Percentiles rank a stretch among this genome's conserved stretches.
Conservation (phyloP, 2,888 invertebrate species). For the Ecdyonurus torrentis region DNA sequence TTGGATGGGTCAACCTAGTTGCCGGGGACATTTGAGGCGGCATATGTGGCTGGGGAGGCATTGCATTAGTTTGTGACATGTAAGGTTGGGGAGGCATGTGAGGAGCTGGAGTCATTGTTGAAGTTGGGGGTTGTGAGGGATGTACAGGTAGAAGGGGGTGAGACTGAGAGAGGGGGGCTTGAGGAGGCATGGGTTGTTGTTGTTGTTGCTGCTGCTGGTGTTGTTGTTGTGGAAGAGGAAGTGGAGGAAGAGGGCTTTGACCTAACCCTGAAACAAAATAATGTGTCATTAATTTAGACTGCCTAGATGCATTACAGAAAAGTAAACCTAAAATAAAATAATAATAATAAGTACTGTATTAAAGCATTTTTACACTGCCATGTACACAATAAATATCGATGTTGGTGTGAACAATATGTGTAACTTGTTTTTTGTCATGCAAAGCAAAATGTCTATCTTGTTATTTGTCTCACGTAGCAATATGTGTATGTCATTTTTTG, state of each 20-base stretch:
- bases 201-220: conserved; percentile 19
- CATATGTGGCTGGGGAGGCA: neutral
- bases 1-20: neutral
- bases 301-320: too few relatives aligned
- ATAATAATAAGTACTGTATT: too few relatives aligned
- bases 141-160: neutral
- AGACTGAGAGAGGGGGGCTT: neutral
- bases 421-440: too few relatives aligned
- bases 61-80: neutral
- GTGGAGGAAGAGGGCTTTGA: conserved; percentile 11
- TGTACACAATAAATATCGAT: too few relatives aligned
- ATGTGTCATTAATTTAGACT: too few relatives aligned
- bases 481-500: too few relatives aligned
- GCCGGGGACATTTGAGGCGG: neutral
- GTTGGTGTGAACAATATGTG: too few relatives aligned
- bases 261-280: too few relatives aligned
- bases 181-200: conserved; percentile 15
- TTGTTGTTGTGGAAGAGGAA: conserved; percentile 14
- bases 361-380: too few relatives aligned
- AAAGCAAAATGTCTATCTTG: too few relatives aligned
- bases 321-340: too few relatives aligned
- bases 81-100: neutral
- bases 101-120: neutral
- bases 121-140: neutral
- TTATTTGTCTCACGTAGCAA: too few relatives aligned